Conservation (phyloP, 2,797 vertebrate genomes). For the Pygocentrus nattereri region DNA sequence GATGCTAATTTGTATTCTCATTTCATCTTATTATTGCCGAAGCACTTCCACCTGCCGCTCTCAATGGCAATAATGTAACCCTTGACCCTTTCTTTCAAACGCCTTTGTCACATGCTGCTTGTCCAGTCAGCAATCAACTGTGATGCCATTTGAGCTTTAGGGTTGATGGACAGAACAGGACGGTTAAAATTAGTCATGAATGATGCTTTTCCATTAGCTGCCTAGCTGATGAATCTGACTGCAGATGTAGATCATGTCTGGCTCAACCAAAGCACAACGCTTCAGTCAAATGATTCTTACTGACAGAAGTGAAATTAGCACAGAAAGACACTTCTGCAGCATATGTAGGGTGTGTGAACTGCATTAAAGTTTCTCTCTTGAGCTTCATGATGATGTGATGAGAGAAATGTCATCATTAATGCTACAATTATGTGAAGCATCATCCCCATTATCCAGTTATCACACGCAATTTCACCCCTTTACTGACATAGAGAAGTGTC, state of each 20-base stretch:
- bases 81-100: slow-evolving; percentile 5
- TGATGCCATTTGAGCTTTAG: background rate
- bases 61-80: slow-evolving; percentile 8
- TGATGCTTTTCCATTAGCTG: background rate
- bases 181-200: background rate
- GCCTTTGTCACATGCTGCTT: slow-evolving; percentile 13
- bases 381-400: background rate
- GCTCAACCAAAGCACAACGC: background rate
- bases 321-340: background rate
- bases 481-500: slow-evolving; percentile 6
- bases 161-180: background rate
- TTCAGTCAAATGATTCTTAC: background rate
- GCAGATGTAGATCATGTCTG: background rate
- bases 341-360: background rate
- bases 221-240: background rate
- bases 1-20: slow-evolving; percentile 12
- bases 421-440: background rate
- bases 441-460: background rate
- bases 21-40: slow-evolving; percentile 12
- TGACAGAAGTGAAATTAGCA: background rate
- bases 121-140: slow-evolving; percentile 17
- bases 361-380: background rate
- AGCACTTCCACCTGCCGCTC: slow-evolving; percentile 39
- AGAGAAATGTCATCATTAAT: slow-evolving; percentile 6
- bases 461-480: background rate